Conservation (phyloP, 2,888 invertebrate genomes). For the Malthinus seriepunctatus region DNA sequence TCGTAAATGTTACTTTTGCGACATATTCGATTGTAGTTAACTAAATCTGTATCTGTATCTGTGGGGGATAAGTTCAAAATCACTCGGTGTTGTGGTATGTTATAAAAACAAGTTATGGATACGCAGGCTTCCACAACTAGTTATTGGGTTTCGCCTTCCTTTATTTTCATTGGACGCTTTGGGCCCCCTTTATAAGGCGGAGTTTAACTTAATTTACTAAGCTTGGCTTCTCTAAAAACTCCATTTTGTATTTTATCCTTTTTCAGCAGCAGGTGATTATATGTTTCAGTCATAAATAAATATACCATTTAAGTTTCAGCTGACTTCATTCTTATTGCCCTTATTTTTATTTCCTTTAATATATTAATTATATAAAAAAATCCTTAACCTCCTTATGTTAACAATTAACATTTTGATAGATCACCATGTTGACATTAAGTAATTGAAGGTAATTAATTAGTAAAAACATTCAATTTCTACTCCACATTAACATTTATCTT, state of each 20-base stretch:
- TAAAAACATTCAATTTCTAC: too few species aligned
- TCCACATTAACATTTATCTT: too few species aligned
- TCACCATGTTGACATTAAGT: too few species aligned
- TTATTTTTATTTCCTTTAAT: neutral
- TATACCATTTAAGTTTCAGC: neutral
- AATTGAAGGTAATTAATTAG: too few species aligned
- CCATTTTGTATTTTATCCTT: constrained; percentile 41
- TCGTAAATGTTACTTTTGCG: constrained; percentile 18
- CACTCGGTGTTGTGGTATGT: constrained; percentile 33
- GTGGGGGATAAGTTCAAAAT: constrained; percentile 40
- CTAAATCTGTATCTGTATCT: constrained; percentile 39
- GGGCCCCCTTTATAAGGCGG: constrained; percentile 33
- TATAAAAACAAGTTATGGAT: constrained; percentile 36
- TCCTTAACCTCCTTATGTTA: too few species aligned
- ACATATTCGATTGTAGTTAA: constrained; percentile 35
- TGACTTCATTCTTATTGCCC: neutral
- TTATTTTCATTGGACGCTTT: constrained; percentile 36
- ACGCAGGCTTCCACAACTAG: constrained; percentile 35
- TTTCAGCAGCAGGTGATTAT: constrained; percentile 22
- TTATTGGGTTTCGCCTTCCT: constrained; percentile 32
- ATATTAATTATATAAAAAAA: constrained; percentile 13
- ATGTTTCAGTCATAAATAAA: constrained; percentile 15
- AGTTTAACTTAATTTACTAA: constrained; percentile 29
- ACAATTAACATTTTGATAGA: too few species aligned
- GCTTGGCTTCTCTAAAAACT: constrained; percentile 33